Evolutionary conservation across 1,140 invertebrate species (phyloP), one percentile per base, ranked within the genome.

Genomic region (Yoshiicerus persimilis): DNA sequence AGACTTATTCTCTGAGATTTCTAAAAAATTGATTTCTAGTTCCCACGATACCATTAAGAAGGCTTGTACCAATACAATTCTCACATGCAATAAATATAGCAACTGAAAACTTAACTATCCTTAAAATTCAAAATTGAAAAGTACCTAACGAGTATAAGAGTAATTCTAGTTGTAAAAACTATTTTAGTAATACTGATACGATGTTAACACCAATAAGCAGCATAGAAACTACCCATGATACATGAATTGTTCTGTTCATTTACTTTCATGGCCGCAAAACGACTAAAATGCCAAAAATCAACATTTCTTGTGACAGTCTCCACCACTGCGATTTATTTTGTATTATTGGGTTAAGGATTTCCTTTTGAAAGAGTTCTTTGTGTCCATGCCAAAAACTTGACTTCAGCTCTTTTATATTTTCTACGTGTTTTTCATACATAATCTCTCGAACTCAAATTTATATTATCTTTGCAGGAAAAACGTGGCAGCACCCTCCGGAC

Each of bases 401-500:
- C 32, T 85, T 11, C 23, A 9, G 32, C 32, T 20, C 32, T 84
- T 27, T 25, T 27, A 4, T 10, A 27, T 11, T 64, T 11, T 11
- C 64, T 30, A 70, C 64, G 27, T 70, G 64, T 30, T 25, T 13
- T n/a, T 70, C 64, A 36, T 41, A 47, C 13, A 23, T 64, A 39
- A 64, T 66, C n/a, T 38, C 20, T 25, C 27, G n/a, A 38, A 23
- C 32, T 11, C 56, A 84, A 23, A 3, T 85, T 32, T 34, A 32
- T 87, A 89, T 87, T 89, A 83, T 90, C 89, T 88, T 90, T 92
- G 88, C 91, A 94, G 93, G 92, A 86, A 93, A 96, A 91, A 97
- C 96, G 92, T 99, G 98, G 98, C 96, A 98, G 91, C 98, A 99
- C 93, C 95, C 97, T 87, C 96, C 97, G 38, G 97, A 98, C 91